Evolutionary conservation across 2,797 vertebrate species (phyloP).

Genomic region (Spinus pinus): DNA sequence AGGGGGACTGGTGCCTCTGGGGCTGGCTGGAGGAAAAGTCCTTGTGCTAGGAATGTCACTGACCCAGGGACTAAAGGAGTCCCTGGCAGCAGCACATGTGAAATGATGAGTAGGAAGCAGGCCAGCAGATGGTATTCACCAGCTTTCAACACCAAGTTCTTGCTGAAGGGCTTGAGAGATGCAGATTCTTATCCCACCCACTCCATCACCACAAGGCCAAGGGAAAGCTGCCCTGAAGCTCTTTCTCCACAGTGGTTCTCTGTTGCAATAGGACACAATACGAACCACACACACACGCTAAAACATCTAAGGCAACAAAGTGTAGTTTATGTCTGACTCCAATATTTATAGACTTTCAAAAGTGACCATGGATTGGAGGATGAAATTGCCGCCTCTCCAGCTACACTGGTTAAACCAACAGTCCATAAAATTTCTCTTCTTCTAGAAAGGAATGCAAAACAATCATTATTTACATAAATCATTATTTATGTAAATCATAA

Average conservation of each 20-base stretch:
- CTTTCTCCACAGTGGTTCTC: neutral
- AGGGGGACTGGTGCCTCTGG: neutral
- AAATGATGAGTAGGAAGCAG: neutral
- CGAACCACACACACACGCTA: fast-evolving
- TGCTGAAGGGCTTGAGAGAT: neutral
- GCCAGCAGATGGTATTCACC: neutral
- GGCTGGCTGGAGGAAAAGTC: neutral
- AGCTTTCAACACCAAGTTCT: neutral
- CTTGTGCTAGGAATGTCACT: neutral
- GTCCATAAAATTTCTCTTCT: neutral
- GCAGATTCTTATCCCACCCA: neutral
- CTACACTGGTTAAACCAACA: neutral
- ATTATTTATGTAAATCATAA: neutral
- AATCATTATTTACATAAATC: neutral
- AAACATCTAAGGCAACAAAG: neutral
- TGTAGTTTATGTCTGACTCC: neutral
- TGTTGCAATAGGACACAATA: neutral
- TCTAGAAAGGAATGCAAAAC: neutral
- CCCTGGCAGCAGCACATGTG: neutral
- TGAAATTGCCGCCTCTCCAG: neutral
- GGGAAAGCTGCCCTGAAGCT: neutral
- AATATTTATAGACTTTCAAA: neutral
- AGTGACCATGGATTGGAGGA: neutral
- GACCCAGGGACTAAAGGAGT: neutral
- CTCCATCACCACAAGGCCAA: neutral